Evolutionary conservation across 2,113 vertebrate genomes (phyloP).

Genomic region (Promerops cafer): DNA sequence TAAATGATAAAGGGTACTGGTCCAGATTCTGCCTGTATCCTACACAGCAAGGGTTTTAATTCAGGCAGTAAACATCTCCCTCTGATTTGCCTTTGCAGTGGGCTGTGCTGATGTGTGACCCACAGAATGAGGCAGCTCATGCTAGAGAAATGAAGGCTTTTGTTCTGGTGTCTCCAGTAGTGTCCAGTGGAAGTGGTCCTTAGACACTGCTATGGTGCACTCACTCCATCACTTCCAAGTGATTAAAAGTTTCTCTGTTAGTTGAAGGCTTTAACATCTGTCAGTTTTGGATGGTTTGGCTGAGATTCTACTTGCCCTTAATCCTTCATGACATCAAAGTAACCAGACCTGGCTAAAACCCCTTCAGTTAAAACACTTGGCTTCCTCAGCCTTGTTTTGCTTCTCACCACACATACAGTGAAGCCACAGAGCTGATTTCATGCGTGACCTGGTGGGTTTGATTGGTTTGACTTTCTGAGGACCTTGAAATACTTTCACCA

Average conservation of each 20-base stretch:
- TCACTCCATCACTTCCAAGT: not conserved
- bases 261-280: not conserved
- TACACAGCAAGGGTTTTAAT: not conserved
- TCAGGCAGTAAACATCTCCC: not conserved
- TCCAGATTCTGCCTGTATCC: not conserved
- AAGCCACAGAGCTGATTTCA: not conserved
- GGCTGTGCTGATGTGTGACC: not conserved
- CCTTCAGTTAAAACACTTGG: not conserved
- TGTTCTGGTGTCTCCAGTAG: not conserved
- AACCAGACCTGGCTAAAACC: not conserved
- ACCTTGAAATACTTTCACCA: not conserved
- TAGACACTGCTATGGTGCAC: not conserved
- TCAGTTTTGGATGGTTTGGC: not conserved
- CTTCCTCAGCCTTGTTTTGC: not conserved
- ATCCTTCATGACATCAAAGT: not conserved
- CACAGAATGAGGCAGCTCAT: not conserved
- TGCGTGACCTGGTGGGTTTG: not conserved
- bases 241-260: accelerated
- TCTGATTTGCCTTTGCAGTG: not conserved
- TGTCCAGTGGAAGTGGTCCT: not conserved
- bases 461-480: not conserved
- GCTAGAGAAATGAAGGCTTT: not conserved
- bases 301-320: not conserved
- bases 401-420: not conserved
- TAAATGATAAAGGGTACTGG: not conserved